Evolutionary conservation across 2,888 invertebrate species (phyloP).

Genomic region (Mechanitis mazaeus): DNA sequence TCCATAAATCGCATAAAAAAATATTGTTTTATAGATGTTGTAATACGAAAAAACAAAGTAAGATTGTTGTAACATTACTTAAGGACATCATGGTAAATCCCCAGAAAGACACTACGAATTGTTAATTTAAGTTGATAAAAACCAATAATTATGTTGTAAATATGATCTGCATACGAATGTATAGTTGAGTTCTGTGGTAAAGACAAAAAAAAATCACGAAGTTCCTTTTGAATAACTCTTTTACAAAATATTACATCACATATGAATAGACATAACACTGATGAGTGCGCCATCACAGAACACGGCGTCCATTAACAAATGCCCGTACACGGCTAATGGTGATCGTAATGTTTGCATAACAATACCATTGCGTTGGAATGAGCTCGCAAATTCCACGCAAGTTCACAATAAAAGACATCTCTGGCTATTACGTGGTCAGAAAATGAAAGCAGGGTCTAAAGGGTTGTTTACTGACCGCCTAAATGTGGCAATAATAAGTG

Average conservation of each 20-base stretch:
- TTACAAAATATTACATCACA: constrained; percentile 6
- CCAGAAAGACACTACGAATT: too few species aligned
- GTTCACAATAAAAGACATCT: constrained; percentile 13
- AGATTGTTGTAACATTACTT: too few species aligned
- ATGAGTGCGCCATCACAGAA: constrained; percentile 14
- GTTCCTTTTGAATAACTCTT: not conserved
- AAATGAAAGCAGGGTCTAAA: not conserved
- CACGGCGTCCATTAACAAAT: constrained; percentile 15
- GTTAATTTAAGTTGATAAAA: too few species aligned
- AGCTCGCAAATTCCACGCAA: constrained; percentile 16
- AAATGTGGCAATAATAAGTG: too few species aligned
- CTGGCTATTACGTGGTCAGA: constrained; percentile 3
- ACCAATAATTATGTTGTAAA: too few species aligned
- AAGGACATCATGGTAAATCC: too few species aligned
- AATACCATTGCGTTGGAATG: constrained; percentile 18
- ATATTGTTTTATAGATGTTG: not conserved
- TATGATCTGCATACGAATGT: too few species aligned
- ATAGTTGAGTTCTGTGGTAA: too few species aligned
- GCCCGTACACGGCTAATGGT: constrained; percentile 17
- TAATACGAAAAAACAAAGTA: too few species aligned
- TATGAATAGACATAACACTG: not conserved
- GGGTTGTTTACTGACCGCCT: not conserved
- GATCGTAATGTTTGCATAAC: constrained; percentile 19
- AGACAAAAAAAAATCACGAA: too few species aligned
- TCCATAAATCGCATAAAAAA: not conserved